Percentiles rank a stretch among this genome's conserved stretches.
These are phyloP conservation scores for Harpegnathos saltator DNA, from an alignment of 1,140 invertebrate genomes.

Conservation along the genomic window DNA sequence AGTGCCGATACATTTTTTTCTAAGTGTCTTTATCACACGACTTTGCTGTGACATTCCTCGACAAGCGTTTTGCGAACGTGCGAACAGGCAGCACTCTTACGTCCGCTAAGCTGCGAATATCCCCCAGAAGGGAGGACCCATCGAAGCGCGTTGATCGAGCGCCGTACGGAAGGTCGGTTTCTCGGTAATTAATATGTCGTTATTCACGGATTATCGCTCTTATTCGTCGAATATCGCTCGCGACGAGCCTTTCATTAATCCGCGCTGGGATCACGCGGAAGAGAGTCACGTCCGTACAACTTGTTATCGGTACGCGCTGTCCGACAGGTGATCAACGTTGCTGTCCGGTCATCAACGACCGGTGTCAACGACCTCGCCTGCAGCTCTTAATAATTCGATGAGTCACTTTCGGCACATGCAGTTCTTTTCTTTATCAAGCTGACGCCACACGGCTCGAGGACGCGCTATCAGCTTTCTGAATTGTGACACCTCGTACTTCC, in stretches of 20 bases:
- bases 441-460: slow-evolving; percentile 44
- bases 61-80: too few relatives aligned
- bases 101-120: not conserved
- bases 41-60: slow-evolving; percentile 30
- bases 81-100: too few relatives aligned
- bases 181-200: too few relatives aligned
- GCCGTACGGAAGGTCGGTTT: too few relatives aligned
- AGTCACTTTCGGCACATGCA: slow-evolving; percentile 75
- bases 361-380: slow-evolving; percentile 71
- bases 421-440: slow-evolving; percentile 59
- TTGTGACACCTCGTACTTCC: slow-evolving; percentile 40
- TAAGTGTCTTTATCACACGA: slow-evolving; percentile 10
- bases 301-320: slow-evolving; percentile 35
- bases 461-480: slow-evolving; percentile 57
- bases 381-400: slow-evolving; percentile 73
- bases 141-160: too few relatives aligned
- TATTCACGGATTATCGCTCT: not conserved
- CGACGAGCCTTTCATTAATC: not conserved
- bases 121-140: not conserved
- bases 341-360: slow-evolving; percentile 58
- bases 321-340: slow-evolving; percentile 38
- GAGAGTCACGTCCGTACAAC: slow-evolving; percentile 19
- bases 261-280: slow-evolving; percentile 6
- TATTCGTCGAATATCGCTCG: not conserved
- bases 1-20: slow-evolving; percentile 29